Percentiles rank a stretch among this genome's conserved stretches.
phyloP scores from a whole-genome alignment of 2,797 vertebrate species.

The Coregonus ussuriensis region DNA sequence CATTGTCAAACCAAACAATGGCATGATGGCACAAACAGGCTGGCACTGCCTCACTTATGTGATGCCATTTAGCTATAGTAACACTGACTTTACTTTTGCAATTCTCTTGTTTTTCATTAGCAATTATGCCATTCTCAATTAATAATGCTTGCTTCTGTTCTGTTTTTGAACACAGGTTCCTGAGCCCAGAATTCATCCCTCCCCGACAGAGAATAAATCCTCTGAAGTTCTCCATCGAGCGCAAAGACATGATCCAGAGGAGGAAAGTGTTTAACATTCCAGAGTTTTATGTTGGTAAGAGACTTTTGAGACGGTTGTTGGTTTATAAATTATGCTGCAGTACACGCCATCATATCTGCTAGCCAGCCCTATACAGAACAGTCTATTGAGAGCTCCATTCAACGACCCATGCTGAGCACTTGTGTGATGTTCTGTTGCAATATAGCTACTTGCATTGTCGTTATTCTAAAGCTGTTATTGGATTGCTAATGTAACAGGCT shows the following conservation, averaged over 20 bases:
- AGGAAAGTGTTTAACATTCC: slow-evolving; percentile 84
- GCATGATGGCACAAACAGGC: not conserved
- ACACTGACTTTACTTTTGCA: not conserved
- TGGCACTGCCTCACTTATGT: not conserved
- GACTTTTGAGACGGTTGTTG: not conserved
- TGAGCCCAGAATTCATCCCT: slow-evolving; percentile 91
- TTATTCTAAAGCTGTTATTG: not conserved
- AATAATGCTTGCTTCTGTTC: not conserved
- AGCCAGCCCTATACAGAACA: too few relatives aligned
- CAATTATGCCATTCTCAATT: not conserved
- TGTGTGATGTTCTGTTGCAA: not conserved
- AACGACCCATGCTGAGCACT: not conserved
- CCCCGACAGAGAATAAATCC: slow-evolving; percentile 81
- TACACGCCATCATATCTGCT: not conserved
- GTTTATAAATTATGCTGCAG: not conserved
- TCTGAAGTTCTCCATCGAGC: slow-evolving; percentile 82
- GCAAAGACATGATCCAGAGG: slow-evolving; percentile 89
- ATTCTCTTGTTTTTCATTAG: not conserved
- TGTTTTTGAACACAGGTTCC: slow-evolving; percentile 72
- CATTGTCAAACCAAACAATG: not conserved
- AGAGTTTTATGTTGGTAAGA: slow-evolving; percentile 87
- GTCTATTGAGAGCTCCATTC: too few relatives aligned
- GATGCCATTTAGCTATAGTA: not conserved
- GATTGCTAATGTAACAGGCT: not conserved
- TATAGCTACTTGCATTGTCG: not conserved